Conservation (phyloP, 2,888 invertebrate species). For the Graphium colonna region DNA sequence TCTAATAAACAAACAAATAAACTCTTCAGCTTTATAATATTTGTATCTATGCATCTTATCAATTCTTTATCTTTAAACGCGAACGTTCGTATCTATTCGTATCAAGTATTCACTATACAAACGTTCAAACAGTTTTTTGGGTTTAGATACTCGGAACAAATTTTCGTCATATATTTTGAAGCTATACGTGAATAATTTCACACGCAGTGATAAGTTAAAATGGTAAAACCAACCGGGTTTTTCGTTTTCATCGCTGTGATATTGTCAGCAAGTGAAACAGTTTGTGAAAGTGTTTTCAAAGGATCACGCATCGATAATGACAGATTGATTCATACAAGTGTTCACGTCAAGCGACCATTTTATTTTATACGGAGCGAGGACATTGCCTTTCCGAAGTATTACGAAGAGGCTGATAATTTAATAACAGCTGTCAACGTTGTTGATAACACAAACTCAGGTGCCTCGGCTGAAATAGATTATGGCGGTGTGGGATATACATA, state of each 20-base stretch:
- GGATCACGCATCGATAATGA: conserved; percentile 32
- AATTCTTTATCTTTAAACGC: not conserved
- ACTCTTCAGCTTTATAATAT: too few relatives aligned
- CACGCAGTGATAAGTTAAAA: not conserved
- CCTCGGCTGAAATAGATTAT: conserved; percentile 39
- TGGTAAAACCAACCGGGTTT: not conserved
- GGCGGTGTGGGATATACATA: conserved; percentile 42
- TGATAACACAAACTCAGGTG: conserved; percentile 34
- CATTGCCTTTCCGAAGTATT: conserved; percentile 40
- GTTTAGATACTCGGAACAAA: not conserved
- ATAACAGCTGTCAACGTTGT: conserved; percentile 38
- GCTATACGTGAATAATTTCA: not conserved
- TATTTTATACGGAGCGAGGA: conserved; percentile 35
- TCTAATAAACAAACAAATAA: too few relatives aligned
- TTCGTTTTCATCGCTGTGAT: conserved; percentile 17
- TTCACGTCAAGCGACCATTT: conserved; percentile 36
- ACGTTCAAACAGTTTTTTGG: not conserved
- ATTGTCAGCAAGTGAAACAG: conserved; percentile 20
- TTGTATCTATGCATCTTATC: not conserved
- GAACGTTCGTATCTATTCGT: not conserved
- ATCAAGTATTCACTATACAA: not conserved
- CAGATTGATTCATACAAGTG: conserved; percentile 34
- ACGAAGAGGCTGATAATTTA: conserved; percentile 34
- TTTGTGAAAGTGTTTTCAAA: conserved; percentile 31
- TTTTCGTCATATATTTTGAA: not conserved